Base-by-base conservation (phyloP, 2,113 vertebrate species). In the Spea multiplicata region DNA sequence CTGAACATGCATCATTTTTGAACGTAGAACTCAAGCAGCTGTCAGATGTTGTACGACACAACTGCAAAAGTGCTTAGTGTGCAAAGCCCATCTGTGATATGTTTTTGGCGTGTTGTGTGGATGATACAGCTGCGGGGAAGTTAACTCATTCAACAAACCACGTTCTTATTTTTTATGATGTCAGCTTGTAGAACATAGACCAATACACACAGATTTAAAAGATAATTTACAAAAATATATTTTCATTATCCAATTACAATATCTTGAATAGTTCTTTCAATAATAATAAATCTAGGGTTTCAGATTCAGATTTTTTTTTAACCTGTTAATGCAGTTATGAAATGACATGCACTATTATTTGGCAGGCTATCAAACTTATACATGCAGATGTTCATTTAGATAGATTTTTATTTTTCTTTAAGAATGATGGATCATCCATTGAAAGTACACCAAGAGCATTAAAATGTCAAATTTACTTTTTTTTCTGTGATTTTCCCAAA, bases 371-470 rank as follows among this genome's bases (percentile, higher is more conserved):
- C 6, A 55, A n/a, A 79, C 14, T 55, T 79, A 16, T 30, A 52
- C 55, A 53, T 75, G 46, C 77, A 80, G 77, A 80, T 80, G 77
- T 80, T 71, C 44, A 14, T 73, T 80, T 48, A 44, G 44, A 10
- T 68, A 12, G 45, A 66, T 68, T 72, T 53, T 73, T 64, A 66
- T 67, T 73, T 80, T 53, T 73, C 71, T 57, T 67, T 66, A 73
- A 66, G 48, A 48, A 67, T 80, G 77, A 80, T 73, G 71, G 71
- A 80, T 73, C 44, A 67, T 73, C 62, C 53, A 73, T 48, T 79
- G 70, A 66, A 57, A 49, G 44, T 57, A 73, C 69, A 73, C 77
- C 77, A 80, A 80, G 44, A 50, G 64, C 70, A 73, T 80, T 80
- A 80, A 80, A 59, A 16, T 73, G 77, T 80, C 77, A 9, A 45